Base-by-base conservation (phyloP, 2,113 vertebrate species). In the Odocoileus virginianus region DNA sequence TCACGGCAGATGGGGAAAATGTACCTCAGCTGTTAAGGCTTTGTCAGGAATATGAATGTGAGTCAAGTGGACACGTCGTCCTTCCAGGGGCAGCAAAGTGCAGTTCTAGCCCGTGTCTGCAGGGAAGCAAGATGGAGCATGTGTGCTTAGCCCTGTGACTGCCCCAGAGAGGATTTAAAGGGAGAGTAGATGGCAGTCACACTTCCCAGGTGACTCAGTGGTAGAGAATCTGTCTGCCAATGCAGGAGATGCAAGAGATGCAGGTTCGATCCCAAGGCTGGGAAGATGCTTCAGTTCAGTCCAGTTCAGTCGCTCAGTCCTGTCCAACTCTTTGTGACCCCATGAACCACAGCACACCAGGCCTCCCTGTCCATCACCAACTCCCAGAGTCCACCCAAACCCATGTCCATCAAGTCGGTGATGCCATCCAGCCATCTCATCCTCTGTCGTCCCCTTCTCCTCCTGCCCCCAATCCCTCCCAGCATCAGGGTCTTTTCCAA, bases 21-120 rank as follows among this genome's bases (percentile, higher is more conserved):
- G 2, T 0, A 2, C 25, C 1, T 13, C 21, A 5, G 16, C 21
- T 10, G 3, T 60, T 1, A 55, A 67, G 74, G 47, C 78, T 57
- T 33, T 58, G 76, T 4, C 28, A 4, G 50, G 30, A 64, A 12
- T 0, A 1, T 21, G 30, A 50, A 10, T 6, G 7, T 67, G 21
- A 55, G 36, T 11, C 9, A 2, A 10, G 43, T 1, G 54, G n/a
- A 28, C 45, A 3, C 6, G 6, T 11, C 9, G 21, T 2, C 27
- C 40, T 14, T 64, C 17, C 5, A 5, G 45, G 76, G 45, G 2
- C 19, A 5, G 19, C 3, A 0, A 79, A 33, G 8, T 4, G 3
- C n/a, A 14, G 7, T 7, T 15, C 52, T 8, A 36, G 76, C 36
- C 0, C 0, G 0, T 4, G 23, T 9, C 36, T 9, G 14, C 36